A percentile compares a stretch with the other conserved stretches of the same genome.
phyloP scores from a whole-genome alignment of 2,888 invertebrate species.

The Anthrax anthrax region DNA sequence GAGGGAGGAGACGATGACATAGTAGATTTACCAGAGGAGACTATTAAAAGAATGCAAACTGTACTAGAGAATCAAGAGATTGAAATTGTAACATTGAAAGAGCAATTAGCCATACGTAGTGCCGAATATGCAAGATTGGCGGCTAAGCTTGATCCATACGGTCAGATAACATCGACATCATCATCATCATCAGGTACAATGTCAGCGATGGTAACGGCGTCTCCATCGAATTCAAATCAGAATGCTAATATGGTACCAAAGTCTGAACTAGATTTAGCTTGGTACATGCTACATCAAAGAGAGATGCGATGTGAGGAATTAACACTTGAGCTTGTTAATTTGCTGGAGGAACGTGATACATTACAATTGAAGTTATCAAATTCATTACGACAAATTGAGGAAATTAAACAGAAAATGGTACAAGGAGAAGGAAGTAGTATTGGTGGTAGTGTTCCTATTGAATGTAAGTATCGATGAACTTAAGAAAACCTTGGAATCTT shows the following conservation, averaged over 20 bases:
- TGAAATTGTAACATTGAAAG: conserved; percentile 58
- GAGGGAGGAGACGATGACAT: too few species aligned
- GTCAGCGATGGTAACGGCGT: neutral
- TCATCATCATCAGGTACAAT: neutral
- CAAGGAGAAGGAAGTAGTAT: too few species aligned
- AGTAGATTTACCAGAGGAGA: conserved; percentile 27
- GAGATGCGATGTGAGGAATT: conserved; percentile 78
- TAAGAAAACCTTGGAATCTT: too few species aligned
- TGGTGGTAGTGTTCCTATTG: too few species aligned
- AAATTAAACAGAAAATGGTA: conserved; percentile 25
- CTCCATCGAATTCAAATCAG: neutral
- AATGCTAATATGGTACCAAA: conserved; percentile 24
- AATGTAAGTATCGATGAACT: conserved; percentile 16
- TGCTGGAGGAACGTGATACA: conserved; percentile 74
- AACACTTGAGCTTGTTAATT: conserved; percentile 65
- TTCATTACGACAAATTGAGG: conserved; percentile 60
- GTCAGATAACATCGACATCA: conserved; percentile 12
- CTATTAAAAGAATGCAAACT: conserved; percentile 30
- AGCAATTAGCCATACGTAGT: conserved; percentile 45
- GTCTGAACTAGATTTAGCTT: conserved; percentile 61
- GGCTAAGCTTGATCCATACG: conserved; percentile 30
- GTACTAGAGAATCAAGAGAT: conserved; percentile 54
- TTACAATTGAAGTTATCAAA: conserved; percentile 70
- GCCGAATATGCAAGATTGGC: conserved; percentile 42
- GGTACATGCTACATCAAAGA: conserved; percentile 74